These are phyloP conservation scores for Lissonota sp. DNA, from an alignment of 2,888 invertebrate species.

Conservation along the genomic window DNA sequence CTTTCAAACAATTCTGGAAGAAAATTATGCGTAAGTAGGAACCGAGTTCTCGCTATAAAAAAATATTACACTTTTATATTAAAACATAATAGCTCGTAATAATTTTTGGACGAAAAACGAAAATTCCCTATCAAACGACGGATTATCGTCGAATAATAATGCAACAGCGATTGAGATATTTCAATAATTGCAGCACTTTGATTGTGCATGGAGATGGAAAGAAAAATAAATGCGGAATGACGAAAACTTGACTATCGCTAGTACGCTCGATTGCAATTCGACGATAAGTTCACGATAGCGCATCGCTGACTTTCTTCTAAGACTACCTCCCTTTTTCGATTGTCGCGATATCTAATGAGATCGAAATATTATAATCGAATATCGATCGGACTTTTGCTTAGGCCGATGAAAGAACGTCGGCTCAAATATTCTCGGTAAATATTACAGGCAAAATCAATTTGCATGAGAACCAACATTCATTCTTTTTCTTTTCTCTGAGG, in stretches of 20 bases:
- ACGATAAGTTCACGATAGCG: background rate
- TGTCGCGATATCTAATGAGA: background rate
- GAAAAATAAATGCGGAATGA: slow-evolving; percentile 29
- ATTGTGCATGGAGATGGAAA: background rate
- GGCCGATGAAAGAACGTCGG: slow-evolving; percentile 14
- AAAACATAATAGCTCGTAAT: background rate
- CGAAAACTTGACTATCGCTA: background rate
- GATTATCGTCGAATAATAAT: background rate
- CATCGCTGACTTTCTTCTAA: background rate
- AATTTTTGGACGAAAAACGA: background rate
- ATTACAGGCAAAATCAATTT: slow-evolving; percentile 29
- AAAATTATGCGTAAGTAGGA: slow-evolving; percentile 11
- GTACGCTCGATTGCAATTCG: background rate
- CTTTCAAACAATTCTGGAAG: background rate
- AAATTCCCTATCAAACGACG: background rate
- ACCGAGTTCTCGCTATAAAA: background rate
- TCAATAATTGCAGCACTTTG: background rate
- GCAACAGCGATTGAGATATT: background rate
- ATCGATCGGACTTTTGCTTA: slow-evolving; percentile 11
- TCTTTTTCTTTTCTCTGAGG: slow-evolving; percentile 9
- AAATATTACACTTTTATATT: background rate
- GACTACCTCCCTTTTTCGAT: background rate
- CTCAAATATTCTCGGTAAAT: background rate
- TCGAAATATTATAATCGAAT: slow-evolving; percentile 11
- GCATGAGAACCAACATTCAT: background rate